Percentiles rank a stretch among this genome's conserved stretches.
phyloP scores from a whole-genome alignment of 2,113 vertebrate species.

The Cephalopterus ornatus region DNA sequence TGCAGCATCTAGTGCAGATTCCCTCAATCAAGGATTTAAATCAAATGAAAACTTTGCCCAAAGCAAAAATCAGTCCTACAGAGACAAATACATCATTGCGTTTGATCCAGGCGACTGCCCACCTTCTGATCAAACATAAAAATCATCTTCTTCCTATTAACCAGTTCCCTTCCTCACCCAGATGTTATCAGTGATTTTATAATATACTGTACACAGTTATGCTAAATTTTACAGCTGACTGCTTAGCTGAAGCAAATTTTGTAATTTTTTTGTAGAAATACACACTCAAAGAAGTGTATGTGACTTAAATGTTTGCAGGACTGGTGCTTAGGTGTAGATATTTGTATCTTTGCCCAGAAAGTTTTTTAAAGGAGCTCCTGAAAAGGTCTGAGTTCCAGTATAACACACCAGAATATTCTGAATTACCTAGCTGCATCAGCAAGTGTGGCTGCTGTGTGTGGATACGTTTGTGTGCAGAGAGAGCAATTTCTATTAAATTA shows the following conservation, averaged over 20 bases:
- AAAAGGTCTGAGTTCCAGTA: neutral
- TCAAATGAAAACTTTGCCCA: neutral
- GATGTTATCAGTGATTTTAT: neutral
- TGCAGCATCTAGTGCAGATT: neutral
- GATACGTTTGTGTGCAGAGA: neutral
- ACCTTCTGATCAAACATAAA: neutral
- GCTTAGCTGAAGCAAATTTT: neutral
- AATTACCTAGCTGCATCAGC: neutral
- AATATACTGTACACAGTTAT: neutral
- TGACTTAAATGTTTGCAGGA: neutral
- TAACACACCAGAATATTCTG: neutral
- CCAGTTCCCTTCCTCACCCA: neutral
- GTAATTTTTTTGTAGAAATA: neutral
- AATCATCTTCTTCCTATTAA: neutral
- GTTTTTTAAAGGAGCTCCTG: neutral
- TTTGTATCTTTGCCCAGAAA: neutral
- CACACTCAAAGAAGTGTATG: neutral
- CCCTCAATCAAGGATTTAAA: neutral
- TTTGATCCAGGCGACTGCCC: neutral
- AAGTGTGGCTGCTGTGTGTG: neutral
- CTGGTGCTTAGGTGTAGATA: rapidly evolving
- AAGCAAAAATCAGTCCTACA: neutral
- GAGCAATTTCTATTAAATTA: neutral
- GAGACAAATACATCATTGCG: neutral
- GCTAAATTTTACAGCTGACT: neutral